Percentiles rank a stretch among this genome's conserved stretches.
These are phyloP conservation scores for Osmerus mordax DNA, from an alignment of 2,113 vertebrate species.

Conservation along the genomic window DNA sequence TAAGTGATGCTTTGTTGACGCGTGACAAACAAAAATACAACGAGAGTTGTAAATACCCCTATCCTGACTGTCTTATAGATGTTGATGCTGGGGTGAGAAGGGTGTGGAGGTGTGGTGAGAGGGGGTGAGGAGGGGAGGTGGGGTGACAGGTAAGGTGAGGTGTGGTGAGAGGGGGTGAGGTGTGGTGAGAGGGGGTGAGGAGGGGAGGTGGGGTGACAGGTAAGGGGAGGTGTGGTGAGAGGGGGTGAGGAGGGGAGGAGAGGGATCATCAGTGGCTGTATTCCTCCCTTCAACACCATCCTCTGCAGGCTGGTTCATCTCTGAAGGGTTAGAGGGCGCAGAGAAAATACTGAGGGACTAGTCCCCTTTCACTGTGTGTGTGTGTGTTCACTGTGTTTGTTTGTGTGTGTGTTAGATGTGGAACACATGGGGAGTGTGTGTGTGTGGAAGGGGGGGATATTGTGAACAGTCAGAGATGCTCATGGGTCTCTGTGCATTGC, in stretches of 20 bases:
- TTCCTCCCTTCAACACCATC: background rate
- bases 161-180: background rate
- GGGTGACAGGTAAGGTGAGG: background rate
- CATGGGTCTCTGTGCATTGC: no score
- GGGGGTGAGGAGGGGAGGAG: background rate
- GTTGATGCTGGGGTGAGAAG: no score
- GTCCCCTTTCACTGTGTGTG: background rate
- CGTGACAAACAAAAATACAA: no score
- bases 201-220: no score
- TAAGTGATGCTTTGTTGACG: no score
- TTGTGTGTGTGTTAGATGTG: background rate
- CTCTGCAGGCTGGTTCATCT: background rate
- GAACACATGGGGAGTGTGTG: no score
- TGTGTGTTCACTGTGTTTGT: background rate
- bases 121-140: background rate
- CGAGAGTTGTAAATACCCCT: no score
- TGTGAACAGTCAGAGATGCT: background rate
- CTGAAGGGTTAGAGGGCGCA: background rate
- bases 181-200: no score
- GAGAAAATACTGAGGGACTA: constrained; percentile 5
- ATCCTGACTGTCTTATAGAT: no score
- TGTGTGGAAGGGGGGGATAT: background rate
- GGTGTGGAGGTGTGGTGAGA: no score
- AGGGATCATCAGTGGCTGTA: background rate
- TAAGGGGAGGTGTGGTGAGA: no score